These are phyloP conservation scores for Balanococcus diminutus DNA, from an alignment of 2,888 invertebrate species.

Conservation along the genomic window DNA sequence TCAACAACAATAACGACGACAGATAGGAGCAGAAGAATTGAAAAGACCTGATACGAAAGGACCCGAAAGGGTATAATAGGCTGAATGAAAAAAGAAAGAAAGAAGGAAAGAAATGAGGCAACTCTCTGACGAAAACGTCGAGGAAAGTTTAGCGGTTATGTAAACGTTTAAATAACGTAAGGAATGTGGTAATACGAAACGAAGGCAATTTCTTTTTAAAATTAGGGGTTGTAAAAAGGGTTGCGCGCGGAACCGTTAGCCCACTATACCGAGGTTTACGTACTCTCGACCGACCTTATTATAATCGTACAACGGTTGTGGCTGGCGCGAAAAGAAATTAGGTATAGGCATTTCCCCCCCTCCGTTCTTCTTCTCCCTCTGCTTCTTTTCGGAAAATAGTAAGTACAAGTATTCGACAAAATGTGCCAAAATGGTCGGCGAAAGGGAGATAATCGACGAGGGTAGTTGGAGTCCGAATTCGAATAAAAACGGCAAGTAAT, in stretches of 20 bases:
- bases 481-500: not conserved
- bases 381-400: not conserved
- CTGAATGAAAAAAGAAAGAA: too few species aligned
- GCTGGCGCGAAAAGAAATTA: not conserved
- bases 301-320: not conserved
- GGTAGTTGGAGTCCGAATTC: not conserved
- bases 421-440: not conserved
- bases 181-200: conserved; percentile 7
- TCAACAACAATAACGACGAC: too few species aligned
- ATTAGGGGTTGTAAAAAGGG: conserved; percentile 26
- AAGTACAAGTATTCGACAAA: not conserved
- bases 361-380: too few species aligned
- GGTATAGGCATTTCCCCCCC: too few species aligned
- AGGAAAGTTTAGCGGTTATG: conserved; percentile 14
- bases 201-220: not conserved
- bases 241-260: not conserved
- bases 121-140: not conserved
- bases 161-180: conserved; percentile 21
- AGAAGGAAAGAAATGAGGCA: too few species aligned
- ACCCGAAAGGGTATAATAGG: too few species aligned
- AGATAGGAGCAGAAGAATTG: too few species aligned
- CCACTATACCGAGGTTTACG: conserved; percentile 6
- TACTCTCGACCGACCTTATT: not conserved
- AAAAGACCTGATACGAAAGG: too few species aligned
- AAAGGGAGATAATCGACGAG: not conserved